These are phyloP conservation scores for Trichogramma evanescens DNA, from an alignment of 2,888 invertebrate species.

Conservation along the genomic window DNA sequence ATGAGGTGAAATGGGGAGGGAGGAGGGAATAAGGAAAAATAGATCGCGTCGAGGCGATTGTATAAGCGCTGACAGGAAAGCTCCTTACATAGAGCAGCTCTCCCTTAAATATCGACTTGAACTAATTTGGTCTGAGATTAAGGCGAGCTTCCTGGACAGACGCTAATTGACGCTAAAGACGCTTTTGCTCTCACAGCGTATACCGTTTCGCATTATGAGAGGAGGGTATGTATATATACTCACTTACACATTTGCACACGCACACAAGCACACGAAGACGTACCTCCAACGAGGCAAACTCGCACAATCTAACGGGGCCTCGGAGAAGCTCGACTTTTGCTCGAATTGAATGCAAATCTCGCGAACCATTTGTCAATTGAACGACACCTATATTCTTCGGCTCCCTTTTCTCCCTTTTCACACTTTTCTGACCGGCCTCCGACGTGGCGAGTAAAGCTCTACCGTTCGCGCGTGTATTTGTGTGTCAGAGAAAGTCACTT, in stretches of 20 bases:
- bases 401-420: slow-evolving; percentile 14
- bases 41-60: too few species aligned
- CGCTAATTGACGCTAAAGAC: slow-evolving; percentile 15
- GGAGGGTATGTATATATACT: too few species aligned
- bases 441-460: too few species aligned
- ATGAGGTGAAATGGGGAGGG: too few species aligned
- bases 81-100: background rate
- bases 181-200: background rate
- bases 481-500: slow-evolving; percentile 29
- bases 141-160: slow-evolving; percentile 3
- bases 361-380: slow-evolving; percentile 42
- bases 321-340: slow-evolving; percentile 31
- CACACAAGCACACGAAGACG: background rate
- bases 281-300: background rate
- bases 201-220: too few species aligned
- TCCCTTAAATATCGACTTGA: slow-evolving; percentile 6
- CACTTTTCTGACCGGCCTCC: background rate
- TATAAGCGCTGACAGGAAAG: background rate
- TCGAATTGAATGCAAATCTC: slow-evolving; percentile 39
- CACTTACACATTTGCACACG: too few species aligned
- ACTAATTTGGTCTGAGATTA: slow-evolving; percentile 13
- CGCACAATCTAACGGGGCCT: background rate
- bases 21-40: too few species aligned
- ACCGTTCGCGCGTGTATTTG: too few species aligned
- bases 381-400: too few species aligned